Evolutionary conservation across 2,113 vertebrate genomes (phyloP).

Genomic region (Gymnorhina tibicen): DNA sequence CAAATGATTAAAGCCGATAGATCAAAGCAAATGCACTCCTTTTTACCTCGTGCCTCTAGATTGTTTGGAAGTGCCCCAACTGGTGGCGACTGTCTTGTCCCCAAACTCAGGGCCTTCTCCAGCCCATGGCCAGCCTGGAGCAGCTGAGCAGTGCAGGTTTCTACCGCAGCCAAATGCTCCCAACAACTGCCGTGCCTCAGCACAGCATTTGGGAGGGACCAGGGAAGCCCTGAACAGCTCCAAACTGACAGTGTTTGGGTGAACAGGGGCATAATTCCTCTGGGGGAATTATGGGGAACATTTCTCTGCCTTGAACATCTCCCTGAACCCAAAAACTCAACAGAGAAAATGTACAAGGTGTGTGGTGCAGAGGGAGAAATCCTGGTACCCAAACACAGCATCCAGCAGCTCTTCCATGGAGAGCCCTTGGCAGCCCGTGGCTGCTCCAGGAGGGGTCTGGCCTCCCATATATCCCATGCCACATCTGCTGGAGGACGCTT

Average conservation of each 20-base stretch:
- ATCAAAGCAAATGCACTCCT: conserved; percentile 75
- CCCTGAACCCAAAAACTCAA: not conserved
- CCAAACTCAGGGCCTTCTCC: not conserved
- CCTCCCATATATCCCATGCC: not conserved
- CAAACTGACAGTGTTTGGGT: not conserved
- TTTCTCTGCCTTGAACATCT: not conserved
- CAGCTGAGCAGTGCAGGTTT: not conserved
- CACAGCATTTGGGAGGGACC: not conserved
- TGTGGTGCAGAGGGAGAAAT: not conserved
- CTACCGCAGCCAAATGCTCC: not conserved
- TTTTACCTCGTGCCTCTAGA: conserved; percentile 35
- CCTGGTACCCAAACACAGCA: not conserved
- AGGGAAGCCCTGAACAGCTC: not conserved
- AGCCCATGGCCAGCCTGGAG: not conserved
- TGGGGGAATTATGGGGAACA: not conserved
- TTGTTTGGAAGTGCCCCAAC: not conserved
- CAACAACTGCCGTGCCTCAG: not conserved
- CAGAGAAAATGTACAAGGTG: not conserved
- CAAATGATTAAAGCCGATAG: conserved; percentile 75
- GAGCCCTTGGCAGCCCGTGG: not conserved
- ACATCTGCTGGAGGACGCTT: too few species aligned
- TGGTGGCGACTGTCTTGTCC: not conserved
- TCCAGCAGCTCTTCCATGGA: not conserved
- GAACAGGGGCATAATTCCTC: not conserved
- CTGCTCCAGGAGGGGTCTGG: not conserved